A percentile compares a stretch with the other conserved stretches of the same genome.
Evolutionary conservation across 2,113 vertebrate species (phyloP).

Genomic region (Paraplagusia blochii): DNA sequence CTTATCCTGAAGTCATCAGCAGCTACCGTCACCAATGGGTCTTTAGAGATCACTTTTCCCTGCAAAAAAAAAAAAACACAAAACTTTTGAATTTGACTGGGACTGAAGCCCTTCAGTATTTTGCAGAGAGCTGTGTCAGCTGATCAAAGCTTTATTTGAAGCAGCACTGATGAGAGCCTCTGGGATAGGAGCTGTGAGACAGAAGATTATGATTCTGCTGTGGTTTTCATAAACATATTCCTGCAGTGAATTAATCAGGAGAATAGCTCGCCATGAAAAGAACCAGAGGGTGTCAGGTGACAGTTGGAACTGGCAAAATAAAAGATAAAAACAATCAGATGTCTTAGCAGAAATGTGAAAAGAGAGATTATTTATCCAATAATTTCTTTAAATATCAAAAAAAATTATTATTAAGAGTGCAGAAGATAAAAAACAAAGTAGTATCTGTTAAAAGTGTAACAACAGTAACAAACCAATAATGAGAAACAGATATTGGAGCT

Average conservation of each 20-base stretch:
- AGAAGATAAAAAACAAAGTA: no score
- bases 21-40: conserved; percentile 53
- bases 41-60: conserved; percentile 71
- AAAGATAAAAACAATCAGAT: no score
- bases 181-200: conserved; percentile 21
- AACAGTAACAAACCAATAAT: no score
- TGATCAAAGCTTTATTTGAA: conserved; percentile 32
- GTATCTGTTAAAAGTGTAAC: no score
- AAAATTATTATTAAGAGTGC: no score
- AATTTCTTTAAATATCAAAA: no score
- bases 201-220: conserved; percentile 35
- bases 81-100: conserved; percentile 3
- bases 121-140: conserved; percentile 11
- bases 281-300: conserved; percentile 16
- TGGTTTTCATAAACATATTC: conserved; percentile 23
- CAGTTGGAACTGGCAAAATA: conserved; percentile 1
- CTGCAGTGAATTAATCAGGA: conserved; percentile 12
- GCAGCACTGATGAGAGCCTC: conserved; percentile 20
- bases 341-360: no score
- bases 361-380: no score
- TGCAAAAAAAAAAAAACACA: conserved; percentile 19
- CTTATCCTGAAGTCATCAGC: conserved; percentile 59
- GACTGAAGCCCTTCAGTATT: neutral
- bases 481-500: no score
- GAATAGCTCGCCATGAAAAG: neutral